Evolutionary conservation across 2,888 invertebrate species (phyloP).

Genomic region (Anoncus sp.): DNA sequence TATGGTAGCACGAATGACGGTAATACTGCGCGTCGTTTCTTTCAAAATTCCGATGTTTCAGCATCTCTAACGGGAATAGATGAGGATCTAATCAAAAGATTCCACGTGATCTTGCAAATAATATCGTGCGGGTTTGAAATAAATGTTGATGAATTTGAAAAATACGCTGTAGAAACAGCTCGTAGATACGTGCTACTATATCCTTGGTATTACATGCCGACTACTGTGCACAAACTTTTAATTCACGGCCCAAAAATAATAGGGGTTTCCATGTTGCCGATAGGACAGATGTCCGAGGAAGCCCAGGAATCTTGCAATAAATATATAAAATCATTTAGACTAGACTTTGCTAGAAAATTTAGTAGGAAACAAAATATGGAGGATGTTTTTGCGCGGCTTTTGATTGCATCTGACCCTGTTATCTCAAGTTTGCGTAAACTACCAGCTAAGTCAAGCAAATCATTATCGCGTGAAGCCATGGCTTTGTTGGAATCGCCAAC

Average conservation of each 20-base stretch:
- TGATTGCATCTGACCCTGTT: neutral
- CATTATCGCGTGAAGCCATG: too few relatives aligned
- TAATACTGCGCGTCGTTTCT: slow-evolving; percentile 58
- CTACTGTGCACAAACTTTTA: slow-evolving; percentile 7
- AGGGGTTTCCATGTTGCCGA: neutral
- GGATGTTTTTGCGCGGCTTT: slow-evolving; percentile 7
- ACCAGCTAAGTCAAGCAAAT: too few relatives aligned
- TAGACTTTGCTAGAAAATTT: slow-evolving; percentile 1
- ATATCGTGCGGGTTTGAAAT: slow-evolving; percentile 5
- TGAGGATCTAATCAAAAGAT: neutral
- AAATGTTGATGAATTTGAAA: neutral
- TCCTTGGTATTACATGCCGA: slow-evolving; percentile 9
- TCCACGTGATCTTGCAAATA: neutral
- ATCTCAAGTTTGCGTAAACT: too few relatives aligned
- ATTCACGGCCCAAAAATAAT: slow-evolving; percentile 1
- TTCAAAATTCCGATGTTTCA: slow-evolving; percentile 45
- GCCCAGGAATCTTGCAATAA: slow-evolving; percentile 6
- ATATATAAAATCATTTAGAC: neutral
- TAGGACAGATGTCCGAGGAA: neutral
- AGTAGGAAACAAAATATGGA: neutral
- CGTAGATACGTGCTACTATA: neutral
- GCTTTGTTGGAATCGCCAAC: too few relatives aligned
- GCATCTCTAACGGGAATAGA: slow-evolving; percentile 17
- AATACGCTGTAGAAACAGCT: neutral
- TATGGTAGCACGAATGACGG: slow-evolving; percentile 53